Base-by-base conservation (phyloP, 2,797 vertebrate genomes). In the Acipenser transmontanus region DNA sequence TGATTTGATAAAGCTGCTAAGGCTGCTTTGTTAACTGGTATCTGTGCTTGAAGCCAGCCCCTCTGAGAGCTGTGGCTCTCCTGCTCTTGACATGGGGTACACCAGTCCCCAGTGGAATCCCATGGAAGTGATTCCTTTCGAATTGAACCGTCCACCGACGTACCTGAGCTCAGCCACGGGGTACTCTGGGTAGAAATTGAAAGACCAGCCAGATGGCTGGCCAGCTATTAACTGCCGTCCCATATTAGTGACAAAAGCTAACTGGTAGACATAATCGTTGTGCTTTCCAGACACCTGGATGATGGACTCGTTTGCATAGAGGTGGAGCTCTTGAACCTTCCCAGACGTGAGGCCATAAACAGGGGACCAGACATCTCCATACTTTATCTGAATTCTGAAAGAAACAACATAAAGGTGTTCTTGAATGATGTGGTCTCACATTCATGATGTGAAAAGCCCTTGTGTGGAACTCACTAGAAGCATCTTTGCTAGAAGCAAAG, bases 241-340 rank as follows among this genome's bases (percentile, higher is more conserved):
- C 6, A 1, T 61, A 68, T 6, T 76, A 0, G 81, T 80, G 47
- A 11, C 20, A 20, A 82, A 70, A 34, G 74, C 48, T 3, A 80
- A 0, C 0, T 47, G 62, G 14, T 73, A 50, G 3, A 82, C 0
- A 9, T 68, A 76, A 66, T 34, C 49, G 8, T 1, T 0, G 0
- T 64, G 62, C 50, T 73, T 66, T 5, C 76, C 78, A 0, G 78
- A 81, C 4, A 82, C 8, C 72, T 80, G 72, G 17, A 76, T 4
- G 11, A 81, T 72, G 50, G 54, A 7, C 48, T 81, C 79, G 1
- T 2, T 62, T 0, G 72, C 62, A 7, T 8, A 60, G 62, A 81
- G 5, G 34, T 72, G 17, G 17, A 66, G 13, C 63, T 75, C 71
- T 0, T 3, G 0, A 7, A 0, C 0, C 0, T 0, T 0, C 0